Evolutionary conservation across 92 coral and sea anemone genomes (phyloP), one percentile per base, ranked within the genome.

Genomic region (Parazoanthus atlanticus): DNA sequence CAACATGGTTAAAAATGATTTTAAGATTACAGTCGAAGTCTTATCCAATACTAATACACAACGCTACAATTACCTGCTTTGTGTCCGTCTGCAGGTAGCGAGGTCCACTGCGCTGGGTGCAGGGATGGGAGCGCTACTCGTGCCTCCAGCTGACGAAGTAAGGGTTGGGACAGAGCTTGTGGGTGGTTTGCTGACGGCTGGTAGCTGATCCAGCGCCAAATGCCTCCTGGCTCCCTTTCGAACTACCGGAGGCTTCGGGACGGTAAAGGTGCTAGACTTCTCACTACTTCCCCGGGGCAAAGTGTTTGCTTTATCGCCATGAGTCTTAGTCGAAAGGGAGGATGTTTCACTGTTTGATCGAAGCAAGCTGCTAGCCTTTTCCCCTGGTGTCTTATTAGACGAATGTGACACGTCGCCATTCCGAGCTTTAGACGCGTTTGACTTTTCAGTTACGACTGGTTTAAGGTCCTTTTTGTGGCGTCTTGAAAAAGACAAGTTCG

Each of bases 221-320:
- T 86, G 98, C 81, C 96, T 85, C 88, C 98, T 92, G 10, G 92
- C 93, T 31, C 98, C 96, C 83, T 95, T 94, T 3, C 98, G 94
- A n/a, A 91, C 91, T 23, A 90, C 95, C 21, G 96, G 97, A n/a
- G 98, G 98, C 81, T 92, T 93, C 13, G 99, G 98, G 3, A 95
- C 93, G 26, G 96, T 89, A 74, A 94, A 90, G 29, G 81, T 90
- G 65, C 92, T 93, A 40, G 89, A 23, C 26, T 76, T 74, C 40
- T 54, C 86, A 74, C 65, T 78, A 17, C 84, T 64, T 32, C 90
- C 32, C 12, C 86, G 69, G 30, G 90, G 61, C 47, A 49, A 47
- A n/a, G 82, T 70, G 23, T 76, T 85, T 54, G 92, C 29, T 56
- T 86, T 92, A 1, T 92, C 94, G 40, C 85, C 78, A 58, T 79